These are phyloP conservation scores for Spinus olivaceus DNA, from an alignment of 2,797 vertebrate species.

Conservation along the genomic window DNA sequence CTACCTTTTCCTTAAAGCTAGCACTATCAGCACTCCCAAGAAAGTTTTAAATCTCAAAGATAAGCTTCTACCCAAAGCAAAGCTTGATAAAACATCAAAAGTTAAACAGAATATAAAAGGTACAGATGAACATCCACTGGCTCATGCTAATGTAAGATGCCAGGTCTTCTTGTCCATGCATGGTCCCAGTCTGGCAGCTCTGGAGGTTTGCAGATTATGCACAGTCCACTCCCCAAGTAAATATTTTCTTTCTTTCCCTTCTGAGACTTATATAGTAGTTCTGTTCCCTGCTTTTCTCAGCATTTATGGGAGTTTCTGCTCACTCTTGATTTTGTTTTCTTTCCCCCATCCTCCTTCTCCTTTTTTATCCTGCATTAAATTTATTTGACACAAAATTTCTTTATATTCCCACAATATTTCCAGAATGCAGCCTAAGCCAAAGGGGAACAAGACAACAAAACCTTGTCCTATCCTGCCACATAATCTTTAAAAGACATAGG, in stretches of 20 bases:
- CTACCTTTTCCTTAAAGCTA: background rate
- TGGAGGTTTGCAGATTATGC: background rate
- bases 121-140: background rate
- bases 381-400: background rate
- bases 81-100: background rate
- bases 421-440: background rate
- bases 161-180: background rate
- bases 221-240: background rate
- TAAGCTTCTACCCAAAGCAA: background rate
- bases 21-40: background rate
- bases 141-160: fast-evolving
- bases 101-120: background rate
- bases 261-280: background rate
- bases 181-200: background rate
- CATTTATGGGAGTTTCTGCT: background rate
- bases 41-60: background rate
- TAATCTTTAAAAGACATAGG: background rate
- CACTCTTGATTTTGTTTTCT: background rate
- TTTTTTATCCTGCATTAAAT: background rate
- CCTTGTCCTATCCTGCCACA: background rate
- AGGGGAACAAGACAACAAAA: background rate
- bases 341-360: background rate
- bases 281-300: background rate
- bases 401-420: background rate
- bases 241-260: background rate